Percentiles rank a stretch among this genome's conserved stretches.
Evolutionary conservation across 2,888 invertebrate genomes (phyloP).

Genomic region (Thymelicus sylvestris): DNA sequence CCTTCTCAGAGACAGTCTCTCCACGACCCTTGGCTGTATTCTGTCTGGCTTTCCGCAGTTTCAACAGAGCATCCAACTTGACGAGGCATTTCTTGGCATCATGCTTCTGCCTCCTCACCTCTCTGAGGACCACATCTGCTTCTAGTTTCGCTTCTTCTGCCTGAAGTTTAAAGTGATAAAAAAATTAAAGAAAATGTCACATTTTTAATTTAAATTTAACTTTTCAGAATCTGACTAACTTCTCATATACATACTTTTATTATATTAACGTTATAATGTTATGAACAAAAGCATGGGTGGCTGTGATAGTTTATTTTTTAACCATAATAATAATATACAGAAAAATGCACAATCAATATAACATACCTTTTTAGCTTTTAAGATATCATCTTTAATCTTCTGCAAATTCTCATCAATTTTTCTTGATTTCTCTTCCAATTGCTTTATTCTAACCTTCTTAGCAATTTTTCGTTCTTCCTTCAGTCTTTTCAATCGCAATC

Average conservation of each 20-base stretch:
- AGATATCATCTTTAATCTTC: conserved; percentile 86
- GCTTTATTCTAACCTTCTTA: conserved; percentile 66
- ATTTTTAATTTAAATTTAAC: no score
- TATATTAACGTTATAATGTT: no score
- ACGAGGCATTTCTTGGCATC: conserved; percentile 88
- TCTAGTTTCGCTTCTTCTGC: conserved; percentile 87
- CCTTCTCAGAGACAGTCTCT: conserved; percentile 80
- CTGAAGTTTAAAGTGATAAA: conserved; percentile 56
- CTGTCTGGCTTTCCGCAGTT: conserved; percentile 86
- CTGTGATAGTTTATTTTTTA: no score
- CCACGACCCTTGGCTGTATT: conserved; percentile 87
- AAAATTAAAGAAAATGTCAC: conserved; percentile 8
- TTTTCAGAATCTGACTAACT: no score
- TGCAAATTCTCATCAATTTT: conserved; percentile 88
- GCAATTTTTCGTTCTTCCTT: conserved; percentile 61
- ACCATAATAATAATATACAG: no score
- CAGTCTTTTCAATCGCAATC: conserved; percentile 75
- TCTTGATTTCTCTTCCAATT: conserved; percentile 80
- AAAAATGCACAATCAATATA: background rate
- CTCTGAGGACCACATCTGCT: conserved; percentile 88
- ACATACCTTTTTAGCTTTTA: conserved; percentile 84
- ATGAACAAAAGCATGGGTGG: no score
- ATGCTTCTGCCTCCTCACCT: conserved; percentile 88
- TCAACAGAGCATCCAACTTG: conserved; percentile 86
- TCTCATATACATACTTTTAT: no score